Evolutionary conservation across 1,140 invertebrate genomes (phyloP).

Genomic region (Brachionus calyciflorus): DNA sequence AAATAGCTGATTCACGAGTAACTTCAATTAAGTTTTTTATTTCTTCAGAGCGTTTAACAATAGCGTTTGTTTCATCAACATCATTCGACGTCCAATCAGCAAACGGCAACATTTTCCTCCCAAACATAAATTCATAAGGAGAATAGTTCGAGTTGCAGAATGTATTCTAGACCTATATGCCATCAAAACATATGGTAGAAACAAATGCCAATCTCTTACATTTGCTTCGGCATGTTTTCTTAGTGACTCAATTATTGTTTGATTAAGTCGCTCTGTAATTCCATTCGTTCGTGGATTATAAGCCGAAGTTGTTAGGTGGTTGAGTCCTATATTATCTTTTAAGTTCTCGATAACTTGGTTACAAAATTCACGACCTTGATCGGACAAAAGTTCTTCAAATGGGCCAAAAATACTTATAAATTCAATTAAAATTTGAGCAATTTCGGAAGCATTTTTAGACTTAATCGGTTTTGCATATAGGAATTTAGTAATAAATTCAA

Average conservation of each 20-base stretch:
- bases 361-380: constrained; percentile 24
- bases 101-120: too few species aligned
- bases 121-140: too few species aligned
- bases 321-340: neutral
- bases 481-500: constrained; percentile 5
- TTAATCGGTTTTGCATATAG: neutral
- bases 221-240: too few species aligned
- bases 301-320: neutral
- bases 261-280: neutral
- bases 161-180: too few species aligned
- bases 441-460: constrained; percentile 1
- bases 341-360: neutral
- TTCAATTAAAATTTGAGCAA: neutral
- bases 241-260: neutral
- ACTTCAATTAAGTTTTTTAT: neutral
- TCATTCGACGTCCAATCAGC: too few species aligned
- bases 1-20: neutral
- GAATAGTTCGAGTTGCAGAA: too few species aligned
- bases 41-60: neutral
- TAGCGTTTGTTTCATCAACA: neutral
- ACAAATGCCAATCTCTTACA: too few species aligned
- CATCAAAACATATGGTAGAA: too few species aligned
- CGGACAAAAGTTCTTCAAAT: constrained; percentile 1
- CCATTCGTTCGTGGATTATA: neutral
- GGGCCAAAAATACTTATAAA: neutral